phyloP scores from a whole-genome alignment of 2,888 invertebrate species.

The Chirona hameri region DNA sequence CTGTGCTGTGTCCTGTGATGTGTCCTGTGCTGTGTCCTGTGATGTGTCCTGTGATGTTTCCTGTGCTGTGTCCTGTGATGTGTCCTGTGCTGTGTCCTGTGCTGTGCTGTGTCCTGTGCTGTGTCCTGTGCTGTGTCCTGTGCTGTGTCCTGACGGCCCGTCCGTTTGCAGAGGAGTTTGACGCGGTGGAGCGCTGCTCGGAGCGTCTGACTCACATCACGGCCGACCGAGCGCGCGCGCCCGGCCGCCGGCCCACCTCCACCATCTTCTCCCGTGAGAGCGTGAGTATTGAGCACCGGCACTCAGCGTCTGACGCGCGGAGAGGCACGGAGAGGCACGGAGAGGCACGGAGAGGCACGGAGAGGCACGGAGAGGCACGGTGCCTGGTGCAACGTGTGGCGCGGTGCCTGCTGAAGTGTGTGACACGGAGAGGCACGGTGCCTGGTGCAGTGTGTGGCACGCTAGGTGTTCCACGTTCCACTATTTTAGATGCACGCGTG shows the following conservation, averaged over 20 bases:
- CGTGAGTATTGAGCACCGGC: constrained; percentile 40
- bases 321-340: too few species aligned
- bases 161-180: not conserved
- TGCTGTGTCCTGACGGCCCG: not conserved
- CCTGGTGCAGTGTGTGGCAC: too few species aligned
- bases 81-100: not conserved
- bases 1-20: too few species aligned
- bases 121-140: not conserved
- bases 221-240: constrained; percentile 55
- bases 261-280: constrained; percentile 48
- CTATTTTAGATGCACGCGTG: too few species aligned
- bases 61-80: not conserved
- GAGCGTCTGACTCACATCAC: constrained; percentile 27
- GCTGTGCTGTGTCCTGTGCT: not conserved
- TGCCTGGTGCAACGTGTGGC: too few species aligned
- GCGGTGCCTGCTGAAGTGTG: too few species aligned
- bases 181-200: constrained; percentile 13
- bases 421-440: too few species aligned
- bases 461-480: too few species aligned
- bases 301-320: too few species aligned
- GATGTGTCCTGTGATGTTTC: not conserved
- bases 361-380: too few species aligned
- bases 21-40: not conserved
- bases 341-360: too few species aligned
- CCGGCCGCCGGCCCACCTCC: constrained; percentile 61